Evolutionary conservation across 2,888 invertebrate species (phyloP).

Genomic region (Eucriotettix oculatus): DNA sequence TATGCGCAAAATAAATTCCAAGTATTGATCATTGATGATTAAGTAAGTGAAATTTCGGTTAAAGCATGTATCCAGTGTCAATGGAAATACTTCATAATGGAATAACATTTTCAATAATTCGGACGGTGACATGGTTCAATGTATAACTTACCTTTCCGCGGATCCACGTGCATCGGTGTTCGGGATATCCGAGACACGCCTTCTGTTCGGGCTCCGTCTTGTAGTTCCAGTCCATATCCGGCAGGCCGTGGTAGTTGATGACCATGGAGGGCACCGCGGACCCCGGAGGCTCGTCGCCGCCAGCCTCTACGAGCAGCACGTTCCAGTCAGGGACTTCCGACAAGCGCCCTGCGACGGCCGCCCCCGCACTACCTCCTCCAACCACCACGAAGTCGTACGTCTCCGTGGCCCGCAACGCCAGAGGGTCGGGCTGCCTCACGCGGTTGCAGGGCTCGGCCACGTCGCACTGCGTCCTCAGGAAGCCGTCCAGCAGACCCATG

Average conservation of each 20-base stretch:
- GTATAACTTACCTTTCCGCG: slow-evolving; percentile 41
- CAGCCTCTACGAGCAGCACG: slow-evolving; percentile 54
- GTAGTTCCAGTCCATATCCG: slow-evolving; percentile 51
- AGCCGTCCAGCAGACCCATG: slow-evolving; percentile 11
- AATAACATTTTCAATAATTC: too few relatives aligned
- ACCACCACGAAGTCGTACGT: not conserved
- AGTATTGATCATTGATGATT: too few relatives aligned
- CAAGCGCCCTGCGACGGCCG: not conserved
- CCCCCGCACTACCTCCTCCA: not conserved
- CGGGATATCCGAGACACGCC: slow-evolving; percentile 39
- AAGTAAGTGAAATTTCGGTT: too few relatives aligned
- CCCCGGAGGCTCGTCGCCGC: slow-evolving; percentile 49
- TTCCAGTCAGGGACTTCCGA: slow-evolving; percentile 26
- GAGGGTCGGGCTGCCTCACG: not conserved
- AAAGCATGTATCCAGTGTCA: too few relatives aligned
- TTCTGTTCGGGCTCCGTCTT: slow-evolving; percentile 43
- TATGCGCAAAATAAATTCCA: too few relatives aligned
- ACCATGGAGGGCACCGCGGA: slow-evolving; percentile 25
- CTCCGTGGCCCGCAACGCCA: not conserved
- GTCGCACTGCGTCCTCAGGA: slow-evolving; percentile 10
- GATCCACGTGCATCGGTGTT: slow-evolving; percentile 41
- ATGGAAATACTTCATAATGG: too few relatives aligned
- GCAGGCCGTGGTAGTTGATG: slow-evolving; percentile 20
- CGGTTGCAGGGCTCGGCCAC: slow-evolving; percentile 10
- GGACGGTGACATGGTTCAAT: not conserved